Percentiles rank a stretch among this genome's conserved stretches.
Conservation (phyloP, 2,113 vertebrate species). For the Myodes glareolus region DNA sequence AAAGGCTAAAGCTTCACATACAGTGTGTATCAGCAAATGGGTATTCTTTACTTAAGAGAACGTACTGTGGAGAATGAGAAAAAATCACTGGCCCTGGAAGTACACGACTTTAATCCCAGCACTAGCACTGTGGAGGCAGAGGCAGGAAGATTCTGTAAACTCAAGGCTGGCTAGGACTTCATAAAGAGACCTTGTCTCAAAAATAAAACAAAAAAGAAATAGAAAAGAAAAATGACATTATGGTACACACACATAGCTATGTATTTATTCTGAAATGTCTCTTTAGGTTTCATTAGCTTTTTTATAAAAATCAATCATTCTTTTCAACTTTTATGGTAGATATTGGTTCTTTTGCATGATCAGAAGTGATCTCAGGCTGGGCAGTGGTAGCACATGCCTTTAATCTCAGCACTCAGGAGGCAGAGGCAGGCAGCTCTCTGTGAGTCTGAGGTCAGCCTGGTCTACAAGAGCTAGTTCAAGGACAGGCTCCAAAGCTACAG, state of each 20-base stretch:
- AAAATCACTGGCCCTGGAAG: background rate
- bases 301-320: background rate
- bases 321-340: background rate
- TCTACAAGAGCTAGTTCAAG: too few relatives aligned
- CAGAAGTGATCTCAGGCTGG: background rate
- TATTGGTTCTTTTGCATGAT: conserved; percentile 15
- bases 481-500: too few relatives aligned
- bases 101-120: background rate
- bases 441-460: too few relatives aligned
- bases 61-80: background rate
- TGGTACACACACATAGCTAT: too few relatives aligned
- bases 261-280: background rate
- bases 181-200: background rate
- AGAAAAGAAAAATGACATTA: background rate
- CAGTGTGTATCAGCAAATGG: background rate
- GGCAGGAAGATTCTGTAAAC: background rate
- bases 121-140: background rate
- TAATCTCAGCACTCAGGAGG: too few relatives aligned
- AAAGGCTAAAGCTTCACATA: too few relatives aligned
- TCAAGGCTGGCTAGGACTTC: background rate
- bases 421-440: too few relatives aligned
- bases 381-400: too few relatives aligned
- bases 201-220: background rate
- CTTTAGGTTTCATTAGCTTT: conserved; percentile 25
- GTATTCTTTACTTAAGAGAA: conserved; percentile 5